Evolutionary conservation across 2,888 invertebrate genomes (phyloP), one percentile per base, ranked within the genome.

Genomic region (Nycteola revayana): DNA sequence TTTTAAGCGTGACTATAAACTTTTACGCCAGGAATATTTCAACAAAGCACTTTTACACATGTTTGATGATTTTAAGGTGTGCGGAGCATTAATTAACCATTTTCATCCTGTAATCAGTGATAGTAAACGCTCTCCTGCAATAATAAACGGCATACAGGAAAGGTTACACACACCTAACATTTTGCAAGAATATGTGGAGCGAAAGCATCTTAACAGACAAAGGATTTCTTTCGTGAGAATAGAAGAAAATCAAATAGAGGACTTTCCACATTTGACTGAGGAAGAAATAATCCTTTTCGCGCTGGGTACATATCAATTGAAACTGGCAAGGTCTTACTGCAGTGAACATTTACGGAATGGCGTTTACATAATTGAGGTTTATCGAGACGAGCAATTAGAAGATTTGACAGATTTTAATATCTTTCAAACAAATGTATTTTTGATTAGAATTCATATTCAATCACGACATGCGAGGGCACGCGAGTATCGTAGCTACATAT

Each of bases 231-330:
- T 42, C 27, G 22, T 18, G 10, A 32, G 28, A 20, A 14, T 32
- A 10, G 28, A 34, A 10, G 23, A 29, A 8, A 33, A 32, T 28
- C 20, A 40, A 14, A 25, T 44, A 26, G 11, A 32, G 24, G 28
- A 25, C 23, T 43, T 47, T 33, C 44, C 38, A 28, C 14, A 23
- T 24, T 27, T 44, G 14, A 36, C 33, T 14, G 34, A 34, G 22
- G 26, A 43, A 24, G 34, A 43, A 30, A 22, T 41, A 6, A 38
- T 38, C 18, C 18, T 44, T 10, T 36, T 33, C 17, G 40, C 40
- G 9, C 24, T 44, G 24, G 34, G 42, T n/a, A 35, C 38, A 9
- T 45, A 42, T 29, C 45, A 45, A 18, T 9, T 44, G 3, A 35
- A 36, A 30, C 33, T 36, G 10, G 39, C 40, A 6, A 26, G 24